Conservation (phyloP, 2,888 invertebrate species). For the Drosophila heteroneura region DNA sequence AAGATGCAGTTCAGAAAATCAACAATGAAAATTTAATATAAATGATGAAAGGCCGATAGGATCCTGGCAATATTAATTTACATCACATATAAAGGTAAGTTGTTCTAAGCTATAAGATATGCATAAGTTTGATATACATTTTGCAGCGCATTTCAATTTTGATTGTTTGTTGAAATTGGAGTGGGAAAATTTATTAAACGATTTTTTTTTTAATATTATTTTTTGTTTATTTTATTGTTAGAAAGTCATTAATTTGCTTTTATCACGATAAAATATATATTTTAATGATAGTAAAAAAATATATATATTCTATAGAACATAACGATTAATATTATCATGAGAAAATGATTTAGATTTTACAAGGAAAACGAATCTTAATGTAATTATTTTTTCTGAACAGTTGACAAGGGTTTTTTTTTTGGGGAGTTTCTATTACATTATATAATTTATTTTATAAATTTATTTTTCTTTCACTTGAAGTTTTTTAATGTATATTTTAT, state of each 20-base stretch:
- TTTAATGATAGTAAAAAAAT: background rate
- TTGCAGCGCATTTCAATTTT: background rate
- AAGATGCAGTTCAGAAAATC: background rate
- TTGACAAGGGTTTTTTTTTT: background rate
- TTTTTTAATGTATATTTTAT: background rate
- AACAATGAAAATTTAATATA: background rate
- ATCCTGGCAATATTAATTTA: background rate
- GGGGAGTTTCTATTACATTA: rapidly evolving
- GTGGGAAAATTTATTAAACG: background rate
- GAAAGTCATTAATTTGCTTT: background rate
- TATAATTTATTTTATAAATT: background rate
- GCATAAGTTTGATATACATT: background rate
- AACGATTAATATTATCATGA: background rate
- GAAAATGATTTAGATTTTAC: background rate
- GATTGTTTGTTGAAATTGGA: background rate
- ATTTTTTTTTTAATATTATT: background rate
- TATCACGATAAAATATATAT: background rate
- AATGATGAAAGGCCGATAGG: background rate
- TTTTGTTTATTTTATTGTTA: background rate
- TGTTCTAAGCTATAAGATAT: background rate
- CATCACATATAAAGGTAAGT: slow-evolving; percentile 10
- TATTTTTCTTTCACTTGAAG: background rate
- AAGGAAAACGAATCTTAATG: background rate
- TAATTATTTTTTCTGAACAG: background rate
- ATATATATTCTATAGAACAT: background rate